These are phyloP conservation scores for Nestor notabilis DNA, from an alignment of 2,113 vertebrate genomes.

Conservation along the genomic window DNA sequence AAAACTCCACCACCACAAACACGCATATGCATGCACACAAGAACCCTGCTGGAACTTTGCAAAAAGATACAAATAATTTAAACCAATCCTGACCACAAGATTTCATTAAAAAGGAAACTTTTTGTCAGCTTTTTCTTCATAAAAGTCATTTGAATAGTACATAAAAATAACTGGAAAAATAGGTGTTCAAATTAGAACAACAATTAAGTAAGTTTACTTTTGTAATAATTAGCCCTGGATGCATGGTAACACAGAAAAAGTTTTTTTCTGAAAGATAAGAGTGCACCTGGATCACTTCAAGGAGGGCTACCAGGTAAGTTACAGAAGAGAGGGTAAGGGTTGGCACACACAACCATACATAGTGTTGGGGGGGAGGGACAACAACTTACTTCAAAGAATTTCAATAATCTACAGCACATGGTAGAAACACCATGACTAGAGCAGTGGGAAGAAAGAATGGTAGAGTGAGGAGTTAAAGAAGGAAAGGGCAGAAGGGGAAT, in stretches of 20 bases:
- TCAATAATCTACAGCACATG: background rate
- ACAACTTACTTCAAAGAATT: background rate
- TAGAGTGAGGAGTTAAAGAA: background rate
- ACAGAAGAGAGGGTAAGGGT: background rate
- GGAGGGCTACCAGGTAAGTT: background rate
- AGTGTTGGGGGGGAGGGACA: background rate
- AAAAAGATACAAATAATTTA: background rate
- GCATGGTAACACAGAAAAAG: background rate
- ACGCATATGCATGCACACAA: fast-evolving
- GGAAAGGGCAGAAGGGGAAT: background rate
- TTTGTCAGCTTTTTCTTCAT: background rate
- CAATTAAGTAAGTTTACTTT: background rate
- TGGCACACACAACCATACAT: background rate
- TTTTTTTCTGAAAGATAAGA: background rate
- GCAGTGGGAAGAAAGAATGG: background rate
- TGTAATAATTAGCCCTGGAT: background rate
- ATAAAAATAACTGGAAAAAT: background rate
- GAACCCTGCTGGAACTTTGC: fast-evolving
- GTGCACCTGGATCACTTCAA: background rate
- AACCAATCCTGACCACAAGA: background rate
- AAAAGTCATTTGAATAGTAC: background rate
- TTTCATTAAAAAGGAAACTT: background rate
- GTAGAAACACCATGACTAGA: background rate
- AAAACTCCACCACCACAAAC: background rate
- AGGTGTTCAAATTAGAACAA: background rate